Evolutionary conservation across 2,888 invertebrate species (phyloP), one percentile per base, ranked within the genome.

Genomic region (Agrochola macilenta): DNA sequence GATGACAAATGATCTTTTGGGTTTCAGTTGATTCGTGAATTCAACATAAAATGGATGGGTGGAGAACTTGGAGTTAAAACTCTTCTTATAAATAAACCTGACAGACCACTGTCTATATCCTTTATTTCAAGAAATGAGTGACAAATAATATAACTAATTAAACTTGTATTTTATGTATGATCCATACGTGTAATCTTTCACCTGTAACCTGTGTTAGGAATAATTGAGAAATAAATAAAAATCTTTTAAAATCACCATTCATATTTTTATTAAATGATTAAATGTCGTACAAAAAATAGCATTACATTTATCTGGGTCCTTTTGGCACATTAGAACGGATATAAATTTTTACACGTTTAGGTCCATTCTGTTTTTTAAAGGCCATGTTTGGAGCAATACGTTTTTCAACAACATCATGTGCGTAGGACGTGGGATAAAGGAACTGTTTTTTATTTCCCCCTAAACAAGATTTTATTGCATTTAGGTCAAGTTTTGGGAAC

Each of bases 11-110:
- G 46, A 54, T 7, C n/a, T 69, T 78, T 72, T 83, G 70, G 76
- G 35, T 95, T 97, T 79, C 94, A 98, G 98, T 85, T 98, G 73
- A 92, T 97, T 49, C 97, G 97, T 80, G 97, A 97, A 61, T 98
- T 97, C 89, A 94, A 97, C 86, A 94, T 98, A 12, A 91, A 94
- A 75, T 98, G 98, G 98, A 95, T 90, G 77, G 98, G 98, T 35
- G 95, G 93, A 23, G 93, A 97, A 17, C 94, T 99, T 81, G 98
- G 98, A 81, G 96, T 98, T 20, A 96, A 95, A 87, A 98, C 98
- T 0, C 94, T 97, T 72, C 95, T 98, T 46, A 98, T 99, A 77
- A 99, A 99, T 92, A 98, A 98, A 91, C 99, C 99, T 0, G 97
- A 98, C 93, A 97, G 97, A 84, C 97, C 98, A 35, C 95, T 98